phyloP scores from a whole-genome alignment of 1,140 invertebrate species.

The Venturia canescens region DNA sequence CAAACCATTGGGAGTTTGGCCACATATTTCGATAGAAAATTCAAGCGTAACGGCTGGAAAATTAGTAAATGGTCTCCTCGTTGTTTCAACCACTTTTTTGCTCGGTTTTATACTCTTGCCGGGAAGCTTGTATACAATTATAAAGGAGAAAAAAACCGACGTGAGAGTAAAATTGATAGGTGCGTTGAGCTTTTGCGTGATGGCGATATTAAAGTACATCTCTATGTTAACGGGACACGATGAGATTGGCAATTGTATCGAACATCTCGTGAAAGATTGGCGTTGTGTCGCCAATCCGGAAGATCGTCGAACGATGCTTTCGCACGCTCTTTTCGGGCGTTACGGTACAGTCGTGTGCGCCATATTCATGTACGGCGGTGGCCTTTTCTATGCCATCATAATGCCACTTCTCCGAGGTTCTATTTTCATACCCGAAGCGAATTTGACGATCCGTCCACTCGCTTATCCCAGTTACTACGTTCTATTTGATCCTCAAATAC shows the following conservation, averaged over 20 bases:
- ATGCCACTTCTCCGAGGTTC: constrained; percentile 57
- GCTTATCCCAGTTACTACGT: constrained; percentile 60
- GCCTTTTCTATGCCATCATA: constrained; percentile 59
- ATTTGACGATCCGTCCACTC: constrained; percentile 43
- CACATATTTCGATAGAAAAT: background rate
- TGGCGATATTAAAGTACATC: constrained; percentile 65
- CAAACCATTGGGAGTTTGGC: constrained; percentile 59
- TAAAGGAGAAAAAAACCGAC: constrained; percentile 59
- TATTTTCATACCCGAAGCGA: constrained; percentile 19
- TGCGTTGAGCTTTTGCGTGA: constrained; percentile 65
- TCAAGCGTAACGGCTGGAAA: background rate
- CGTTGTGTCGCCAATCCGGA: constrained; percentile 34
- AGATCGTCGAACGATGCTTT: constrained; percentile 54
- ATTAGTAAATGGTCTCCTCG: background rate
- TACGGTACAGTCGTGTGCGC: constrained; percentile 56
- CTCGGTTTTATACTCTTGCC: constrained; percentile 56
- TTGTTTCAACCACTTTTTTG: constrained; percentile 51
- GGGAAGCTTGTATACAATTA: constrained; percentile 56
- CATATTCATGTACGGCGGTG: constrained; percentile 64
- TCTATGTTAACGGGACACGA: constrained; percentile 53
- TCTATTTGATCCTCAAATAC: constrained; percentile 57
- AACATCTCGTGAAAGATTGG: constrained; percentile 65
- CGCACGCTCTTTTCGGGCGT: constrained; percentile 55
- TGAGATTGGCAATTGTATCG: constrained; percentile 59
- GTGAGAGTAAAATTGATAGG: constrained; percentile 63